Evolutionary conservation across 2,797 vertebrate genomes (phyloP).

Genomic region (Lemur catta): DNA sequence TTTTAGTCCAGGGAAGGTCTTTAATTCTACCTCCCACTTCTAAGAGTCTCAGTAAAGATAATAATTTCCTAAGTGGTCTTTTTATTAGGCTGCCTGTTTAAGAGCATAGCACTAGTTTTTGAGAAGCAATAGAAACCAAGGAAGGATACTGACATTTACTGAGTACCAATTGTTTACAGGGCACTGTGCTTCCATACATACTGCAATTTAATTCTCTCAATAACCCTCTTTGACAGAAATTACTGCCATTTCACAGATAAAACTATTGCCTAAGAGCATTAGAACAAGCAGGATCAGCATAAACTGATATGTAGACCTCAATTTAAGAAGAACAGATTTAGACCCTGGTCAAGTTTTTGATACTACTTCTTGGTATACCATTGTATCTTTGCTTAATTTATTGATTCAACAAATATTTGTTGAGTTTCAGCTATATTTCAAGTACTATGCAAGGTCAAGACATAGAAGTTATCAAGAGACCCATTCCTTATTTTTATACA

Average conservation of each 20-base stretch:
- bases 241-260: background rate
- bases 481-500: background rate
- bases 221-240: background rate
- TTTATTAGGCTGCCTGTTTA: background rate
- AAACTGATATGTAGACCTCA: background rate
- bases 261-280: background rate
- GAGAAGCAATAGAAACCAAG: background rate
- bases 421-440: background rate
- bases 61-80: background rate
- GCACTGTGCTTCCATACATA: background rate
- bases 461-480: background rate
- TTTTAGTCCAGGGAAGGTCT: slow-evolving; percentile 5
- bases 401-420: background rate
- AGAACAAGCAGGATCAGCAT: background rate
- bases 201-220: background rate
- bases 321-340: background rate
- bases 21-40: background rate
- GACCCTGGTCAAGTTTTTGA: background rate
- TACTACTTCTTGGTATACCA: background rate
- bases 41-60: background rate
- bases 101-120: background rate
- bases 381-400: background rate
- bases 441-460: background rate
- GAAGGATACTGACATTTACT: background rate
- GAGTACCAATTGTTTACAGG: background rate